A percentile compares a stretch with the other conserved stretches of the same genome.
Conservation (phyloP, 2,797 vertebrate species). For the Sternarchorhynchus goeldii region DNA sequence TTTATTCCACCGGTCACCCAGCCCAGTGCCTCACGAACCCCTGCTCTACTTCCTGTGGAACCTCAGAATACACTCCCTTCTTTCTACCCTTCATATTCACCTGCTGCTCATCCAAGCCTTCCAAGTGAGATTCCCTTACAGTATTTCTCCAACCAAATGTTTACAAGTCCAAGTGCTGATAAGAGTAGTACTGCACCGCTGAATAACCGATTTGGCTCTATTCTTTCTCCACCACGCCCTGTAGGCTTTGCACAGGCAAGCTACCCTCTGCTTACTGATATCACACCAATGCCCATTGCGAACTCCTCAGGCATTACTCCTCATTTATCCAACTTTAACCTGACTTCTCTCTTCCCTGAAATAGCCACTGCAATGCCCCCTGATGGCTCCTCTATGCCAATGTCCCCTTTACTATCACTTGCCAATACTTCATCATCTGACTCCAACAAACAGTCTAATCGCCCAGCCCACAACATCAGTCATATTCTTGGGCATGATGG, state of each 20-base stretch:
- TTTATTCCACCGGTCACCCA: slow-evolving; percentile 97
- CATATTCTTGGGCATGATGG: slow-evolving; percentile 98
- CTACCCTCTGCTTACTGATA: slow-evolving; percentile 96
- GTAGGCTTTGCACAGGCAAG: slow-evolving; percentile 95
- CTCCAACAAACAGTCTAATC: slow-evolving; percentile 92
- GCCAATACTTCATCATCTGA: slow-evolving; percentile 90
- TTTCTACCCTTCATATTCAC: slow-evolving; percentile 95
- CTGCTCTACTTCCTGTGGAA: slow-evolving; percentile 93
- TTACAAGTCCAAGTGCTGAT: slow-evolving; percentile 91
- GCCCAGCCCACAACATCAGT: slow-evolving; percentile 99
- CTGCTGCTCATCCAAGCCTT: slow-evolving; percentile 95
- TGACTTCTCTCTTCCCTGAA: slow-evolving; percentile 96
- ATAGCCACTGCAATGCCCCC: slow-evolving; percentile 94
- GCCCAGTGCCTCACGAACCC: slow-evolving; percentile 84
- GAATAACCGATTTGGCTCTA: slow-evolving; percentile 97
- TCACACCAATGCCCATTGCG: slow-evolving; percentile 93
- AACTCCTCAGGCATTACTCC: slow-evolving; percentile 87
- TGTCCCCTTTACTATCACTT: slow-evolving; percentile 94
- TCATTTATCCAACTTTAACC: slow-evolving; percentile 96
- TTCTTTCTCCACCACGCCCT: slow-evolving; percentile 93
- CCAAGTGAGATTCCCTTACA: slow-evolving; percentile 94
- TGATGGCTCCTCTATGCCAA: slow-evolving; percentile 91
- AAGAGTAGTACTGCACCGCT: slow-evolving; percentile 86
- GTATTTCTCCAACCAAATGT: slow-evolving; percentile 98
- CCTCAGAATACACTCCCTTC: slow-evolving; percentile 95